Base-by-base conservation (phyloP, 1,140 invertebrate genomes). In the Trichoplusia ni region DNA sequence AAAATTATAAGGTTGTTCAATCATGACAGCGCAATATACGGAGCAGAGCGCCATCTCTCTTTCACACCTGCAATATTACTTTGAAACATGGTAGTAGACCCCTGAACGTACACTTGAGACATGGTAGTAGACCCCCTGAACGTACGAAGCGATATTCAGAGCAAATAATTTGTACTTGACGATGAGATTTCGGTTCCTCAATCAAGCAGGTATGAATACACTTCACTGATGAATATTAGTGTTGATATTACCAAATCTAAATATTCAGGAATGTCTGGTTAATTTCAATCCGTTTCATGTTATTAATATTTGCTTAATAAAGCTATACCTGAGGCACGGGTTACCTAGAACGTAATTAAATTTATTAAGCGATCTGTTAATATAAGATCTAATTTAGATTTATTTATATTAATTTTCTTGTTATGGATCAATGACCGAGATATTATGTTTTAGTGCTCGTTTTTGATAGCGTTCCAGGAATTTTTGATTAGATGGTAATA, bases 111-210 rank as follows among this genome's bases (percentile, higher is more conserved):
- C n/a, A n/a, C n/a, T n/a, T n/a, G n/a, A n/a, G n/a, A n/a, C n/a
- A n/a, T n/a, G n/a, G n/a, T n/a, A n/a, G n/a, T n/a, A n/a, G n/a
- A n/a, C n/a, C n/a, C n/a, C n/a, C n/a, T n/a, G n/a, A n/a, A n/a
- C n/a, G n/a, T n/a, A 29, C 40, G 25, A 31, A 49, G 25, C 46
- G 29, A 31, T 31, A 49, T 31, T 49, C 27, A 49, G 18, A 31
- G 46, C 25, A 49, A 49, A 31, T 49, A 49, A 49, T 31, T 40
- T 42, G 19, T 1, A 29, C 13, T 47, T 49, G 23, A 49, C 25
- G 13, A 29, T 11, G 29, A 18, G 7, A n/a, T 49, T 16, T 31
- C 14, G 40, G 40, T 49, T 31, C 4, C 25, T 49, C 46, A 49
- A 49, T 49, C 14, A 49, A 25, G n/a, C n/a, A n/a, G 16, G 13